Conservation (phyloP, 1,140 invertebrate genomes). For the Chymomyza costata region DNA sequence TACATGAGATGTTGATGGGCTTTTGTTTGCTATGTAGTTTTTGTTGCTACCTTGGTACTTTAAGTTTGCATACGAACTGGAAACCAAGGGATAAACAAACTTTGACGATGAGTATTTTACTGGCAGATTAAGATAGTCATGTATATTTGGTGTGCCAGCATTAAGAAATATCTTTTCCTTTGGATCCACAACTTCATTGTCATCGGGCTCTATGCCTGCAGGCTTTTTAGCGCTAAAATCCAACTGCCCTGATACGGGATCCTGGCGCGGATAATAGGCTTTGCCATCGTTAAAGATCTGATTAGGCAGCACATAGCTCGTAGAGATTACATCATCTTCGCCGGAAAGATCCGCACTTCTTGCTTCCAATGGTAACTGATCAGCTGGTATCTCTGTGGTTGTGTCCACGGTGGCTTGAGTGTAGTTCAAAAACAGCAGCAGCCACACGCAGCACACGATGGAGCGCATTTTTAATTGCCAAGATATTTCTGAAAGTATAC, state of each 20-base stretch:
- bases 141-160: constrained; percentile 78
- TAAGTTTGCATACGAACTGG: constrained; percentile 83
- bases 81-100: constrained; percentile 82
- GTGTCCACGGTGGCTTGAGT: constrained; percentile 5
- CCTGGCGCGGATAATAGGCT: constrained; percentile 82
- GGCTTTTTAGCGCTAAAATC: constrained; percentile 79
- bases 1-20: constrained; percentile 76
- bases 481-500: too few species aligned
- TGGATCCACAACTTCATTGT: constrained; percentile 62
- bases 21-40: constrained; percentile 80
- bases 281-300: constrained; percentile 81
- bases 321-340: constrained; percentile 63
- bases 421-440: constrained; percentile 16
- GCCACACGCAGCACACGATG: constrained; percentile 28
- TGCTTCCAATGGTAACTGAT: constrained; percentile 54
- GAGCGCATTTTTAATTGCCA: neutral
- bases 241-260: constrained; percentile 81
- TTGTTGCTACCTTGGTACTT: constrained; percentile 83
- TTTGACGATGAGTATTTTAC: constrained; percentile 81
- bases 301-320: constrained; percentile 68
- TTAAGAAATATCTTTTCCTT: constrained; percentile 65
- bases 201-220: constrained; percentile 73
- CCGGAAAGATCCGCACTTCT: constrained; percentile 44
- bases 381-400: constrained; percentile 16
- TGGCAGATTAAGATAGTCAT: constrained; percentile 83